Conservation (phyloP, 2,113 vertebrate species). For the Naja naja region DNA sequence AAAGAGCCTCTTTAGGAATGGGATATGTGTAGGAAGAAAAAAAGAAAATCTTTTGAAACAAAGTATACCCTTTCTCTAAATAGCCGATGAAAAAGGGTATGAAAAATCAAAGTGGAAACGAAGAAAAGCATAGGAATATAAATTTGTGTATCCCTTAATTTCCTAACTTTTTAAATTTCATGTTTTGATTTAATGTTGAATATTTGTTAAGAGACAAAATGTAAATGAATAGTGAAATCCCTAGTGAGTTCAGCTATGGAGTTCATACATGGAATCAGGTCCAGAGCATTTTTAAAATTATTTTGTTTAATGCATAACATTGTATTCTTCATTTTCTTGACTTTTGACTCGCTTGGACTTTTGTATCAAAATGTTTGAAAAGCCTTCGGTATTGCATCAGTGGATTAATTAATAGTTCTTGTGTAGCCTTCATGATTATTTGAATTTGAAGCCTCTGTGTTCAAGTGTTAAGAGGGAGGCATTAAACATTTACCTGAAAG, state of each 20-base stretch:
- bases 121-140: background rate
- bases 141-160: background rate
- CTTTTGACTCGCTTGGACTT: background rate
- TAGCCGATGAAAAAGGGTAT: background rate
- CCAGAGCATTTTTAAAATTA: background rate
- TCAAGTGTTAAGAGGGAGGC: conserved; percentile 30
- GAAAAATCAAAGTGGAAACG: background rate
- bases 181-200: background rate
- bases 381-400: background rate
- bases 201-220: background rate
- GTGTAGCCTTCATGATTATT: background rate
- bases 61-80: background rate
- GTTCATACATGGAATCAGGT: background rate
- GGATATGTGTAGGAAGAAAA: background rate
- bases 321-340: background rate
- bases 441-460: conserved; percentile 46
- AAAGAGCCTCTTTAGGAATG: background rate
- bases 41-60: background rate
- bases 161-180: background rate
- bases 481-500: conserved; percentile 48
- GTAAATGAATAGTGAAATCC: background rate
- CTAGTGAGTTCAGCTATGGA: background rate
- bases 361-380: background rate
- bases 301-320: background rate
- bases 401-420: background rate